phyloP scores from a whole-genome alignment of 2,113 vertebrate genomes.

The Prunella himalayana region DNA sequence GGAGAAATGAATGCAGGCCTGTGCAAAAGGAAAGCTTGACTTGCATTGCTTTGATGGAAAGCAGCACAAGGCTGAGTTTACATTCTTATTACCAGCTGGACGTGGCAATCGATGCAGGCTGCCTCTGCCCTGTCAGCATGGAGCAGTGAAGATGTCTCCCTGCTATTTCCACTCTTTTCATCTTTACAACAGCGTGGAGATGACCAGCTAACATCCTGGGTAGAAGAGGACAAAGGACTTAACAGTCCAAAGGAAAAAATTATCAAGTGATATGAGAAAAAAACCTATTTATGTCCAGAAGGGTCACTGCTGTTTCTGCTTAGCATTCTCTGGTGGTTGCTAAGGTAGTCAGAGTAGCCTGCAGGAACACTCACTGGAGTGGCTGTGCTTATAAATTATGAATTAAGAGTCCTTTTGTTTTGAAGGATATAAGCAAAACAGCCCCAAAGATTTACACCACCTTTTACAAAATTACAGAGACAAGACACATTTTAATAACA shows the following conservation, averaged over 20 bases:
- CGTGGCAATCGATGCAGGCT: constrained; percentile 34
- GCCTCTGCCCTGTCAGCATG: constrained; percentile 40
- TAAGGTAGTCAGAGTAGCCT: background rate
- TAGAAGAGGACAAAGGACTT: background rate
- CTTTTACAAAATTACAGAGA: background rate
- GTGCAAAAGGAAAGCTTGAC: background rate
- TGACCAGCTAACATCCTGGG: background rate
- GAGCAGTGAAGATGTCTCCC: background rate
- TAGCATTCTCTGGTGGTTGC: background rate
- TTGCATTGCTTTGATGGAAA: constrained; percentile 53
- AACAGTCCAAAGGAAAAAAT: background rate
- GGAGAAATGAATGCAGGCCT: constrained; percentile 70
- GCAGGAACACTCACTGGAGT: background rate
- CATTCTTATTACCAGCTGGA: constrained; percentile 57
- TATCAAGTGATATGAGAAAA: background rate
- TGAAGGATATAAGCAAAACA: background rate
- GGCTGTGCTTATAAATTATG: background rate
- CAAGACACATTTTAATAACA: background rate
- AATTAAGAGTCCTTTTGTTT: constrained; percentile 4
- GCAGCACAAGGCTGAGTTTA: constrained; percentile 53
- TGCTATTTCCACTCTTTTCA: background rate
- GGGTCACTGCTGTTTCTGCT: background rate
- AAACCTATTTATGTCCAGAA: background rate
- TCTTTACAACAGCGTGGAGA: background rate
- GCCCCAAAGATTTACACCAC: background rate